These are phyloP conservation scores for Hiodon alosoides DNA, from an alignment of 2,113 vertebrate genomes.

Conservation along the genomic window DNA sequence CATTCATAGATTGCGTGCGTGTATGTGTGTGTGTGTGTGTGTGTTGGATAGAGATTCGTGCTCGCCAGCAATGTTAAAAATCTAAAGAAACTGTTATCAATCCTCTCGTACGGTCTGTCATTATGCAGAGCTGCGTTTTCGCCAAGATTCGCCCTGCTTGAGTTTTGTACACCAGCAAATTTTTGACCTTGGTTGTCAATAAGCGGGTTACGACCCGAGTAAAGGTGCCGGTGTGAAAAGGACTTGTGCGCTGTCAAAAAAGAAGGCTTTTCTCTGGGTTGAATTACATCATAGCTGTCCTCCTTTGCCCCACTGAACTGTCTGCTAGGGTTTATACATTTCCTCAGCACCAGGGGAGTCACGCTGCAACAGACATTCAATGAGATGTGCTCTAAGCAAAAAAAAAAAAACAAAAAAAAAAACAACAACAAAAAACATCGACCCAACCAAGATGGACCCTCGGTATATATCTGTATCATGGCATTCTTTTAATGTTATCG, in stretches of 20 bases:
- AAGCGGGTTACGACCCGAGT: constrained; percentile 7
- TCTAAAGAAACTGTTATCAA: no score
- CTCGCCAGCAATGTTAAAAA: no score
- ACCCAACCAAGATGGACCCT: no score
- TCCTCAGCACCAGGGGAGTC: constrained; percentile 40
- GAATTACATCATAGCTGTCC: constrained; percentile 50
- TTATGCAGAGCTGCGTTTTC: no score
- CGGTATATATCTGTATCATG: no score
- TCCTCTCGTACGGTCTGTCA: no score
- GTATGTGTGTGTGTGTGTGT: no score
- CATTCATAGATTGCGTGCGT: no score
- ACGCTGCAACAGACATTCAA: constrained; percentile 30
- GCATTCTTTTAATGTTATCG: no score
- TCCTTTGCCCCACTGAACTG: constrained; percentile 66
- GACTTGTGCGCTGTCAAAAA: constrained; percentile 3
- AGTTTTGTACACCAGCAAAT: constrained; percentile 6
- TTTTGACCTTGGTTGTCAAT: constrained; percentile 14
- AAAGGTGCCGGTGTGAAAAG: neutral
- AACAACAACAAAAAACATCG: no score
- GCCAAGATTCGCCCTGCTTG: neutral
- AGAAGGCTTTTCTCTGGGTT: constrained; percentile 5
- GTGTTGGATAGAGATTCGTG: no score
- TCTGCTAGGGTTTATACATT: constrained; percentile 46
- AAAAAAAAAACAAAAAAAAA: constrained; percentile 23
- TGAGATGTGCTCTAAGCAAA: constrained; percentile 34